A percentile compares a stretch with the other conserved stretches of the same genome.
Conservation (phyloP, 2,113 vertebrate species). For the Nettapus auritus region DNA sequence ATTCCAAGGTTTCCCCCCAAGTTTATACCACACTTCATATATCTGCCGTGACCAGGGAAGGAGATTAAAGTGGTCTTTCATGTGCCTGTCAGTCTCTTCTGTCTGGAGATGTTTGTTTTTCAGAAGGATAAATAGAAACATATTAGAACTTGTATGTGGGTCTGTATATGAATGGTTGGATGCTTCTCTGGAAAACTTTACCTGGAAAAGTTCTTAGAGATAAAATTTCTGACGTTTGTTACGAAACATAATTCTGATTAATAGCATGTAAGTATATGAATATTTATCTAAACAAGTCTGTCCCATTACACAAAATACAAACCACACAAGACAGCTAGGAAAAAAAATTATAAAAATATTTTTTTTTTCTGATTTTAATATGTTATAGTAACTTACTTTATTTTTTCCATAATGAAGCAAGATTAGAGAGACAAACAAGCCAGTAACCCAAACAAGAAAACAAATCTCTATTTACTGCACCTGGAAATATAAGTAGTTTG, state of each 20-base stretch:
- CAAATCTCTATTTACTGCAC: background rate
- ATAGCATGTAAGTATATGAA: background rate
- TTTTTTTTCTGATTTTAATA: background rate
- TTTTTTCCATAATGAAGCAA: background rate
- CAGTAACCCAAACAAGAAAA: background rate
- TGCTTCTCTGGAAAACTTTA: background rate
- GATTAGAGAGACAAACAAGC: background rate
- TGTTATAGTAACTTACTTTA: rapidly evolving
- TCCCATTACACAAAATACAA: background rate
- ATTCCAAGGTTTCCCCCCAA: background rate
- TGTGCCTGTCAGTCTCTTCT: background rate
- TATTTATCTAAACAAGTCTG: background rate
- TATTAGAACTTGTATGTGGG: background rate
- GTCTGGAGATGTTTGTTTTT: constrained; percentile 3
- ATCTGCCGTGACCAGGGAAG: background rate
- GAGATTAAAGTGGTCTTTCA: constrained; percentile 37
- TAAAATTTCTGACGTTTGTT: background rate
- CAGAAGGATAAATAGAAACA: constrained; percentile 38
- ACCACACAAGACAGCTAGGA: background rate
- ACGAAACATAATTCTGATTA: background rate
- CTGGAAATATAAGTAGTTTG: background rate
- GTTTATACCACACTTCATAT: constrained; percentile 1
- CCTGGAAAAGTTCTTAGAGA: background rate
- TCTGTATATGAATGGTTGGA: background rate
- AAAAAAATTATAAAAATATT: background rate